Percentiles rank a stretch among this genome's conserved stretches.
Conservation (phyloP, 1,140 invertebrate genomes). For the Heliconius congener region DNA sequence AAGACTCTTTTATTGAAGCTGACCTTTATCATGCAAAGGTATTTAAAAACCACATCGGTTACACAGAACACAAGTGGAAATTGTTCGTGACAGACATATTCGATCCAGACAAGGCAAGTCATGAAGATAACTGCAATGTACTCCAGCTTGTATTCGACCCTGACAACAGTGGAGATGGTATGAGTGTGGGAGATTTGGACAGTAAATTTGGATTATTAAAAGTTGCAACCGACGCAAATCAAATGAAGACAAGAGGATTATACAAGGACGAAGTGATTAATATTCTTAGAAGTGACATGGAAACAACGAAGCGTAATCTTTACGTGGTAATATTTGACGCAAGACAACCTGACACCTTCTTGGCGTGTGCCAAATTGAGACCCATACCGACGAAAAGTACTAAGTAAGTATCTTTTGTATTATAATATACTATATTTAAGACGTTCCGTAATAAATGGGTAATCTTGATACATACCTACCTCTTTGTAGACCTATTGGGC, state of each 20-base stretch:
- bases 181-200: slow-evolving; percentile 91
- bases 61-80: slow-evolving; percentile 92
- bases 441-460: too few species aligned
- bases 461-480: too few species aligned
- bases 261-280: slow-evolving; percentile 86
- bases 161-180: slow-evolving; percentile 85
- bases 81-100: slow-evolving; percentile 95
- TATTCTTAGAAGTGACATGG: slow-evolving; percentile 85
- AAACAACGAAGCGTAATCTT: slow-evolving; percentile 87
- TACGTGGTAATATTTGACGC: slow-evolving; percentile 93
- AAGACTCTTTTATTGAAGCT: slow-evolving; percentile 89
- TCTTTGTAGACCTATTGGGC: too few species aligned
- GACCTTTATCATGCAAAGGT: slow-evolving; percentile 86
- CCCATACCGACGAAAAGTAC: slow-evolving; percentile 84
- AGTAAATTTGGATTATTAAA: slow-evolving; percentile 88
- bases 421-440: too few species aligned
- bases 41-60: slow-evolving; percentile 75
- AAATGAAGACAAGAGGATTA: slow-evolving; percentile 81
- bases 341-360: slow-evolving; percentile 88
- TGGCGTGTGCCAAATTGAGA: slow-evolving; percentile 92
- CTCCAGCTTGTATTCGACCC: slow-evolving; percentile 93
- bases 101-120: slow-evolving; percentile 87
- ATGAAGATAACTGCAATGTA: slow-evolving; percentile 90
- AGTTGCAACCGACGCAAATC: slow-evolving; percentile 83
- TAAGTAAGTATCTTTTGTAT: slow-evolving; percentile 83